Conservation (phyloP, 2,888 invertebrate genomes). For the Tenthredo notha region DNA sequence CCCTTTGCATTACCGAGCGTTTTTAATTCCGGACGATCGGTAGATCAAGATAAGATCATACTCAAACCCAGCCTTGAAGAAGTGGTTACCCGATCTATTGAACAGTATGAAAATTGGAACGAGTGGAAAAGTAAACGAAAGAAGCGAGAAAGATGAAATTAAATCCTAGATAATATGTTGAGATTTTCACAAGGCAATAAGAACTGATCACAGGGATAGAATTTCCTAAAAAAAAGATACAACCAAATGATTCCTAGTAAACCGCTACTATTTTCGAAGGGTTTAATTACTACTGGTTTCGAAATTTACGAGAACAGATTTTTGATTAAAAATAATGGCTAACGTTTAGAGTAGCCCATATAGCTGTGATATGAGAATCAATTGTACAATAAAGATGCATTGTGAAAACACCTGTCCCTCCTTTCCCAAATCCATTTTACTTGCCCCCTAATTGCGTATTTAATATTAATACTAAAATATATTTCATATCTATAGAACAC, state of each 20-base stretch:
- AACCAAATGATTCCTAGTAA: background rate
- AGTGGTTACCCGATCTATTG: conserved; percentile 65
- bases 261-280: background rate
- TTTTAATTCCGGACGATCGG: conserved; percentile 69
- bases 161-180: background rate
- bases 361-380: background rate
- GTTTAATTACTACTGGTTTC: background rate
- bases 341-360: conserved; percentile 4
- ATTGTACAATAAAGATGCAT: conserved; percentile 38
- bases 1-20: conserved; percentile 83
- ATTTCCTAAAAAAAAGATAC: background rate
- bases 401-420: background rate
- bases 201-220: background rate
- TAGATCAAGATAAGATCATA: conserved; percentile 59
- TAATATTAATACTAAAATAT: background rate
- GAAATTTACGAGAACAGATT: background rate
- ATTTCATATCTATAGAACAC: background rate
- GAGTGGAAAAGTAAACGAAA: conserved; percentile 73
- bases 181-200: background rate
- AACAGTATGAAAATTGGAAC: conserved; percentile 67
- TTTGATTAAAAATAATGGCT: background rate
- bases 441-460: conserved; percentile 17
- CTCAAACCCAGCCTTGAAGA: conserved; percentile 67
- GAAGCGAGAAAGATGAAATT: conserved; percentile 70
- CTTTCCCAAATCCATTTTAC: conserved; percentile 9